phyloP scores from a whole-genome alignment of 2,888 invertebrate species.

The Dermolepida albohirtum region DNA sequence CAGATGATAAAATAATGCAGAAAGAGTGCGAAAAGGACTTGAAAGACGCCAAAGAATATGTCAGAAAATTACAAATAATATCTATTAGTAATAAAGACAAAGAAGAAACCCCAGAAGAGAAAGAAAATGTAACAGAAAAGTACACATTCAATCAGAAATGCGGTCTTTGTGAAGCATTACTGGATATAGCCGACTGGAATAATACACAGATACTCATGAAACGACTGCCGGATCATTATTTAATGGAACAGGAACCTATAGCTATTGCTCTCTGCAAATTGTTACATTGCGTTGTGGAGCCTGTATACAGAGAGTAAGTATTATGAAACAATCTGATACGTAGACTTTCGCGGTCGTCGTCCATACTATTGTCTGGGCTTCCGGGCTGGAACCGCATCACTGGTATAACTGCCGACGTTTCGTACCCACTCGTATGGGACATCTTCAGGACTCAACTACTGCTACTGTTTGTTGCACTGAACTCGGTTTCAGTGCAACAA shows the following conservation, averaged over 20 bases:
- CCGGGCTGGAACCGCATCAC: too few relatives aligned
- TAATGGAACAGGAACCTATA: slow-evolving; percentile 82
- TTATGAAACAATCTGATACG: too few relatives aligned
- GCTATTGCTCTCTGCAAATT: slow-evolving; percentile 83
- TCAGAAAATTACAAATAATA: slow-evolving; percentile 86
- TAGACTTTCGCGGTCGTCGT: too few relatives aligned
- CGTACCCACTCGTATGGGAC: too few relatives aligned
- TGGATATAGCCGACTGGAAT: slow-evolving; percentile 91
- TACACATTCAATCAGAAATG: slow-evolving; percentile 88
- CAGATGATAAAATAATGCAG: slow-evolving; percentile 84
- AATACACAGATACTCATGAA: slow-evolving; percentile 84
- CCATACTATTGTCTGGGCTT: too few relatives aligned
- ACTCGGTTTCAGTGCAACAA: too few relatives aligned
- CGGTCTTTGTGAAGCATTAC: slow-evolving; percentile 88
- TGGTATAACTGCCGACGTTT: too few relatives aligned
- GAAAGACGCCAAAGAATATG: slow-evolving; percentile 86
- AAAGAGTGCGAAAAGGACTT: slow-evolving; percentile 86
- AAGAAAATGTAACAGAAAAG: slow-evolving; percentile 74
- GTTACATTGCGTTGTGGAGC: slow-evolving; percentile 87
- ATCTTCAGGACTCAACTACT: too few relatives aligned
- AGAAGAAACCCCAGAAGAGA: slow-evolving; percentile 77
- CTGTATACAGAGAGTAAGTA: slow-evolving; percentile 82
- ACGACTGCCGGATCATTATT: slow-evolving; percentile 84
- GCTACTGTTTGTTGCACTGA: too few relatives aligned
- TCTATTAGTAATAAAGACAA: slow-evolving; percentile 84